Conservation (phyloP, 2,888 invertebrate species). For the Andricus quercusramuli region DNA sequence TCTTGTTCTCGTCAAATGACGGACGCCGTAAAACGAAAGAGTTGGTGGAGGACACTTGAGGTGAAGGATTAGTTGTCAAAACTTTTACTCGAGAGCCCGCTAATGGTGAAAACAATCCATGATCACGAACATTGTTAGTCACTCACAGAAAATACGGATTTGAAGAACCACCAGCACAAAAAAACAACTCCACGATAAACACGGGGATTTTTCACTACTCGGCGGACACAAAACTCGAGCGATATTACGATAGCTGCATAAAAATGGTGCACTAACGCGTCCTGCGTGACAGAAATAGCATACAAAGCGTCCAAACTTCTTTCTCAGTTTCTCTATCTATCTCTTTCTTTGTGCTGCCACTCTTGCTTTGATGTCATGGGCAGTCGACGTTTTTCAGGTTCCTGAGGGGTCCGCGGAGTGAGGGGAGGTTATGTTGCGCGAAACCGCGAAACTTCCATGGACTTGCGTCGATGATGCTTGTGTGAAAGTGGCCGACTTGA, state of each 20-base stretch:
- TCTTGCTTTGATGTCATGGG: not conserved
- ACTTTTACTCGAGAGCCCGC: slow-evolving; percentile 57
- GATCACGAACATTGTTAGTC: slow-evolving; percentile 69
- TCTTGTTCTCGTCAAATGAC: not conserved
- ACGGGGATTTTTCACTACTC: slow-evolving; percentile 2
- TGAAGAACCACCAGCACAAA: slow-evolving; percentile 55
- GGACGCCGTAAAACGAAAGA: slow-evolving; percentile 25
- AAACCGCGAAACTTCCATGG: not conserved
- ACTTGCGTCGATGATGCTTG: not conserved
- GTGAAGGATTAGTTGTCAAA: slow-evolving; percentile 39
- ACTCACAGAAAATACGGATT: slow-evolving; percentile 56
- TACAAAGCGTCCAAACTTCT: slow-evolving; percentile 46
- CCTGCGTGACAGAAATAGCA: slow-evolving; percentile 69
- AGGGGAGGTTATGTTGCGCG: not conserved
- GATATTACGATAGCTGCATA: slow-evolving; percentile 40
- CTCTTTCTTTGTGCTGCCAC: not conserved
- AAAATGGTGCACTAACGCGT: slow-evolving; percentile 46
- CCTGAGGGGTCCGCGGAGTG: not conserved
- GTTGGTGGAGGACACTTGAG: slow-evolving; percentile 18
- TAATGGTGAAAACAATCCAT: slow-evolving; percentile 76
- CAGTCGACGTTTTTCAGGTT: not conserved
- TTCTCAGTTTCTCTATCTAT: slow-evolving; percentile 11
- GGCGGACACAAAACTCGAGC: not conserved
- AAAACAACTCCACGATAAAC: slow-evolving; percentile 30
- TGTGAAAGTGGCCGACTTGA: no score